Percentiles rank a stretch among this genome's conserved stretches.
Evolutionary conservation across 2,888 invertebrate genomes (phyloP).

Genomic region (Dioctria rufipes): DNA sequence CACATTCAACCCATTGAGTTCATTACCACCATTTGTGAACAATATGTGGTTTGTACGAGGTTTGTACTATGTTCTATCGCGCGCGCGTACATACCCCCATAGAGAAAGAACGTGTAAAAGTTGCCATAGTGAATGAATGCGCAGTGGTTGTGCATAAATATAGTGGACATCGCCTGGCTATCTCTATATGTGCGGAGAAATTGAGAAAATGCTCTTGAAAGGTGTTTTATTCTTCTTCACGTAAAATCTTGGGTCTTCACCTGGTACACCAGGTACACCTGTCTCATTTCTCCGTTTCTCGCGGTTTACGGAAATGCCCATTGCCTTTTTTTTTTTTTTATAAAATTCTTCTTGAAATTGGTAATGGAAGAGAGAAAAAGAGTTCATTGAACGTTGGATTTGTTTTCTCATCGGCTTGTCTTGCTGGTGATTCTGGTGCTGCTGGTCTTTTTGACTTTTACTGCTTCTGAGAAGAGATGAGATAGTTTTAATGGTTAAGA

Average conservation of each 20-base stretch:
- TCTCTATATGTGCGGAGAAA: constrained; percentile 28
- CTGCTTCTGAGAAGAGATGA: constrained; percentile 13
- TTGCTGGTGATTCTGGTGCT: neutral
- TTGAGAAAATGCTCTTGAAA: constrained; percentile 52
- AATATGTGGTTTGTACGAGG: constrained; percentile 53
- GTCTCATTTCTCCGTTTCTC: constrained; percentile 53
- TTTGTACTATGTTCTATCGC: constrained; percentile 26
- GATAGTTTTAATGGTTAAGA: neutral
- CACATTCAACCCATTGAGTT: constrained; percentile 55
- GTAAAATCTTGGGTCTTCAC: constrained; percentile 27
- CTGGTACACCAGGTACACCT: constrained; percentile 47
- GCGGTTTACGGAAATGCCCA: constrained; percentile 46
- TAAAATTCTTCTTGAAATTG: constrained; percentile 41
- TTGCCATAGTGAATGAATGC: constrained; percentile 43
- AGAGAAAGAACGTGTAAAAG: constrained; percentile 29
- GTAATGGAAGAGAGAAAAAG: constrained; percentile 49
- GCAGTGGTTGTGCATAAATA: neutral
- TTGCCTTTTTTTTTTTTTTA: constrained; percentile 42
- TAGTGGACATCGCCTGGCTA: no score
- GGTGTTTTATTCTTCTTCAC: constrained; percentile 16
- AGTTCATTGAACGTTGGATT: constrained; percentile 57
- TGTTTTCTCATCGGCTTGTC: neutral
- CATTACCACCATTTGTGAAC: constrained; percentile 58
- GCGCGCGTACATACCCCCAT: neutral
- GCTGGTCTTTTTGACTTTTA: neutral